phyloP scores from a whole-genome alignment of 2,888 invertebrate species.

The Acleris emargana region DNA sequence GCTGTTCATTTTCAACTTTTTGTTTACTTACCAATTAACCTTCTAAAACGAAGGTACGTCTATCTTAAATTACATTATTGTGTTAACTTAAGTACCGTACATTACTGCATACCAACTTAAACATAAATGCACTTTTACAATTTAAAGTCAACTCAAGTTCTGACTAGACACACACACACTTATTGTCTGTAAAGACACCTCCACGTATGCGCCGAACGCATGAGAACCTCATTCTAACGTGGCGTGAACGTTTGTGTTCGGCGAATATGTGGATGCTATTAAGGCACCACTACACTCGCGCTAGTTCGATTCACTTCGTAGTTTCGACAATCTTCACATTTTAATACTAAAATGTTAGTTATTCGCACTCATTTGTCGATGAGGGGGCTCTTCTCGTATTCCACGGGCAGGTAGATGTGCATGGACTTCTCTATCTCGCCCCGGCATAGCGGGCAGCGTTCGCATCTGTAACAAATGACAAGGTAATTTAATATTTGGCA shows the following conservation, averaged over 20 bases:
- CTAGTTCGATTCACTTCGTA: not conserved
- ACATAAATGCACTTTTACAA: constrained; percentile 54
- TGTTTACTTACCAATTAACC: constrained; percentile 52
- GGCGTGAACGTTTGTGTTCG: too few relatives aligned
- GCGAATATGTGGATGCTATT: too few relatives aligned
- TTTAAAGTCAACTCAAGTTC: constrained; percentile 39
- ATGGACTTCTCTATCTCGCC: constrained; percentile 87
- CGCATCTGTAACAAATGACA: constrained; percentile 79
- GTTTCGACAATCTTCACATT: constrained; percentile 30
- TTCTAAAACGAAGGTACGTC: constrained; percentile 74
- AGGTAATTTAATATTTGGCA: not conserved
- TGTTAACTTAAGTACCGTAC: constrained; percentile 32
- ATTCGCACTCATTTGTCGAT: constrained; percentile 64
- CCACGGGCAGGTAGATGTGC: constrained; percentile 88
- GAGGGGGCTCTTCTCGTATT: constrained; percentile 67
- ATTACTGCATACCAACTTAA: constrained; percentile 21
- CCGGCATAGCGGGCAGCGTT: constrained; percentile 90
- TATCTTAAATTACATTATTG: constrained; percentile 27
- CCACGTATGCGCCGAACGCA: too few relatives aligned
- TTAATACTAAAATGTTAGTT: constrained; percentile 28
- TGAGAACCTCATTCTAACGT: too few relatives aligned
- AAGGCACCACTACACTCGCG: too few relatives aligned
- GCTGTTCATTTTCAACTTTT: constrained; percentile 36
- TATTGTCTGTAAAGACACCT: constrained; percentile 36
- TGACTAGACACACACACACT: constrained; percentile 77